Percentiles rank a stretch among this genome's conserved stretches.
These are phyloP conservation scores for Anabacerthia variegaticeps DNA, from an alignment of 2,797 vertebrate species.

Conservation along the genomic window DNA sequence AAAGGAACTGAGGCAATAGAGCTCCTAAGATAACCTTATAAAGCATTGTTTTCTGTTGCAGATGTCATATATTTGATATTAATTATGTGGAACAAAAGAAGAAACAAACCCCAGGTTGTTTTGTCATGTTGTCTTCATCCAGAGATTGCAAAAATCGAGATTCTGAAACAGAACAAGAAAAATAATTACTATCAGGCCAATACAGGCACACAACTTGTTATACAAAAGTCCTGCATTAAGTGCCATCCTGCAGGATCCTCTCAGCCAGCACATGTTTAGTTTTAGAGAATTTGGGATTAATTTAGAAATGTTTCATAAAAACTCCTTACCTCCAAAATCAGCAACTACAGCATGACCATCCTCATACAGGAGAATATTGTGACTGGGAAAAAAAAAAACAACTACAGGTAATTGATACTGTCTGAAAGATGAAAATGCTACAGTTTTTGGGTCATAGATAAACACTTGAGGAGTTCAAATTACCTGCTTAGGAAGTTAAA, in stretches of 20 bases:
- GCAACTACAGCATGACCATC: conserved; percentile 95
- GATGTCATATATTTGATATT: background rate
- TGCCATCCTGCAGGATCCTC: background rate
- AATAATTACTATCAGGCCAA: background rate
- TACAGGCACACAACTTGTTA: background rate
- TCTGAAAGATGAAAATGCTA: background rate
- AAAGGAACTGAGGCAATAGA: background rate
- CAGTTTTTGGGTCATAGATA: background rate
- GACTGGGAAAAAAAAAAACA: conserved; percentile 73
- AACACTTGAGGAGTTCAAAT: background rate
- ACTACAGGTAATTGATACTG: background rate
- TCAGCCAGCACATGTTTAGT: background rate
- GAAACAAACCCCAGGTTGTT: conserved; percentile 92
- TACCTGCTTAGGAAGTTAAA: background rate
- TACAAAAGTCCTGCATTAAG: background rate
- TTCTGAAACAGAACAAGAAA: conserved; percentile 75
- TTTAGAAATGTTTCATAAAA: background rate
- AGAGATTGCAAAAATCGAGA: conserved; percentile 93
- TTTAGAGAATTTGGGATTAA: background rate
- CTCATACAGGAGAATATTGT: conserved; percentile 95
- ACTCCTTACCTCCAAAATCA: conserved; percentile 90
- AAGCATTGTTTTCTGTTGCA: background rate
- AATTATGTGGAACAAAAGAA: background rate
- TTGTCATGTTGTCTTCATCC: conserved; percentile 96
- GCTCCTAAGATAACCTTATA: background rate